phyloP scores from a whole-genome alignment of 2,888 invertebrate genomes.

The Ariolimax columbianus region DNA sequence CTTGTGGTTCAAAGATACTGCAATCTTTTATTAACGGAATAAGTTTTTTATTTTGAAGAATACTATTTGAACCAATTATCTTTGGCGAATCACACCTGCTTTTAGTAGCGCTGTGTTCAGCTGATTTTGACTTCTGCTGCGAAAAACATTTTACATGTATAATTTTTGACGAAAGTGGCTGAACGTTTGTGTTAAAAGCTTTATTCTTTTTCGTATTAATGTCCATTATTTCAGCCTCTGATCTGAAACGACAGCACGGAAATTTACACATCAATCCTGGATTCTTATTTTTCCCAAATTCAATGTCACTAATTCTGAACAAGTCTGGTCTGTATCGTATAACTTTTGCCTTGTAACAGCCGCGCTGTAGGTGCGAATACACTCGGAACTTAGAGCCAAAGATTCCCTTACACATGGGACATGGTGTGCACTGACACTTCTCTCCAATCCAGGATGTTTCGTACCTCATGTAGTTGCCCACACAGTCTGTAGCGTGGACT shows the following conservation, averaged over 20 bases:
- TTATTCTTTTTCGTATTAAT: not conserved
- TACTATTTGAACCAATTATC: not conserved
- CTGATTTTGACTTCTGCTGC: too few relatives aligned
- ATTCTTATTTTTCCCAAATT: not conserved
- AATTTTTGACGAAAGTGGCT: not conserved
- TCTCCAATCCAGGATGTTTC: not conserved
- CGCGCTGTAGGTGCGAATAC: slow-evolving; percentile 24
- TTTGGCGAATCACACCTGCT: too few relatives aligned
- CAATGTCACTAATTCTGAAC: not conserved
- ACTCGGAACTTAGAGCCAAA: slow-evolving; percentile 30
- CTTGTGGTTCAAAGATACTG: not conserved
- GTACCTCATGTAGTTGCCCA: slow-evolving; percentile 14
- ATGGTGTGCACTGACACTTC: slow-evolving; percentile 31
- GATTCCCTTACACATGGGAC: slow-evolving; percentile 26
- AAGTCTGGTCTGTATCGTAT: not conserved
- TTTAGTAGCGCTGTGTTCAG: not conserved
- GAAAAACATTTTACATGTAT: too few relatives aligned
- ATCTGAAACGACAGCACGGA: slow-evolving; percentile 4
- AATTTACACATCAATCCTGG: not conserved
- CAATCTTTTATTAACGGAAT: not conserved
- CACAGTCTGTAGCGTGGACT: slow-evolving; percentile 18
- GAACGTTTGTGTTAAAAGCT: not conserved
- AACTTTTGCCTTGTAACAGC: slow-evolving; percentile 3
- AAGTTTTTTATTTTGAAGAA: not conserved
- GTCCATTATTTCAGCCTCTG: not conserved